Conservation (phyloP, 2,888 invertebrate genomes). For the Troilus luridus region DNA sequence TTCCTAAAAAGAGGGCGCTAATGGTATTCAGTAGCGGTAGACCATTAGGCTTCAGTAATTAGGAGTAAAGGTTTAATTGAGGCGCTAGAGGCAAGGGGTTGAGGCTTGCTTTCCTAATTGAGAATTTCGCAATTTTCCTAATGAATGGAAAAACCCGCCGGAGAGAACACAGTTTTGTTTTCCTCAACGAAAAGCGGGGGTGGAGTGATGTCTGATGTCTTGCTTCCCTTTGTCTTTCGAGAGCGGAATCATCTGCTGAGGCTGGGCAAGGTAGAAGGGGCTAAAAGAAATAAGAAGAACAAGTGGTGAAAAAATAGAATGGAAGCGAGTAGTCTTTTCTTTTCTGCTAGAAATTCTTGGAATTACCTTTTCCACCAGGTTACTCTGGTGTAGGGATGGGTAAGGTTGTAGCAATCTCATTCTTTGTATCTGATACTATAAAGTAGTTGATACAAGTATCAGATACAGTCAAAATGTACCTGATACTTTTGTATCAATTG, state of each 20-base stretch:
- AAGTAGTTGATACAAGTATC: no score
- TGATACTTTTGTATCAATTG: no score
- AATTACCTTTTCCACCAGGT: not conserved
- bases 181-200: not conserved
- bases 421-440: no score
- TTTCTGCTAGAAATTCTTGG: not conserved
- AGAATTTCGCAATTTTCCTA: conserved; percentile 48
- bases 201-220: not conserved
- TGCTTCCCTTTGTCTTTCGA: not conserved
- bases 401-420: no score
- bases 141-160: conserved; percentile 52
- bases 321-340: not conserved
- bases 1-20: not conserved
- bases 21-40: not conserved
- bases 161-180: conserved; percentile 28
- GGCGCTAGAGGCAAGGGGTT: not conserved
- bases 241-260: not conserved
- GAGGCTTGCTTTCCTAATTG: not conserved
- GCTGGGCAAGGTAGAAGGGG: no score
- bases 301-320: not conserved
- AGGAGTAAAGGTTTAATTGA: conserved; percentile 43
- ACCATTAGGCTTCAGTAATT: conserved; percentile 47
- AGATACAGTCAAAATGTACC: no score
- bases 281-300: not conserved
- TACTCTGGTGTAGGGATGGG: no score